Conservation (phyloP, 2,797 vertebrate species). For the Girardinus metallicus region DNA sequence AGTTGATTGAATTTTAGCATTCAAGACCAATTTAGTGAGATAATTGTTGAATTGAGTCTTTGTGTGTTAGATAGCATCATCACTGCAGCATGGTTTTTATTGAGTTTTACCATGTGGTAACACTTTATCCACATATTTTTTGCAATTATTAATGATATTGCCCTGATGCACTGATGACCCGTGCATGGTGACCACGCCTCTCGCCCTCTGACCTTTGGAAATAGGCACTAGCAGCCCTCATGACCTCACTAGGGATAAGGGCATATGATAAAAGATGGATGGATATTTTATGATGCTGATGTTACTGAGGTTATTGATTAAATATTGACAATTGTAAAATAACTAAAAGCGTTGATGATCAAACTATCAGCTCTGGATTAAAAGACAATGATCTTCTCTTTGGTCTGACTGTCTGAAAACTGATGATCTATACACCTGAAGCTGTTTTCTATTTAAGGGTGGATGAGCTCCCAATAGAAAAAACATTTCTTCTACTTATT, state of each 20-base stretch:
- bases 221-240: no score
- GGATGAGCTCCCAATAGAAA: constrained; percentile 13
- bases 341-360: not conserved
- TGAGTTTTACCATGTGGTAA: not conserved
- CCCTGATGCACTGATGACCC: no score
- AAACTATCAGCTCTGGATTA: not conserved
- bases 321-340: not conserved
- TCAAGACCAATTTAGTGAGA: not conserved
- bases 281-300: not conserved
- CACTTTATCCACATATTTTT: not conserved
- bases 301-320: not conserved
- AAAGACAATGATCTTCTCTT: constrained; percentile 20
- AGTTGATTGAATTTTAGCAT: not conserved
- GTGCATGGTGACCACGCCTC: no score
- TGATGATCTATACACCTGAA: constrained; percentile 5
- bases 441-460: constrained; percentile 15
- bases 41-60: not conserved
- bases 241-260: no score
- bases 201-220: no score
- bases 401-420: constrained; percentile 14
- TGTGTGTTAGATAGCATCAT: not conserved
- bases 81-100: not conserved
- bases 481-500: constrained; percentile 18
- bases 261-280: no score
- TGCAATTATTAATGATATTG: not conserved